Evolutionary conservation across 2,888 invertebrate species (phyloP), one percentile per base, ranked within the genome.

Genomic region (Caenorhabditis sulstoni): DNA sequence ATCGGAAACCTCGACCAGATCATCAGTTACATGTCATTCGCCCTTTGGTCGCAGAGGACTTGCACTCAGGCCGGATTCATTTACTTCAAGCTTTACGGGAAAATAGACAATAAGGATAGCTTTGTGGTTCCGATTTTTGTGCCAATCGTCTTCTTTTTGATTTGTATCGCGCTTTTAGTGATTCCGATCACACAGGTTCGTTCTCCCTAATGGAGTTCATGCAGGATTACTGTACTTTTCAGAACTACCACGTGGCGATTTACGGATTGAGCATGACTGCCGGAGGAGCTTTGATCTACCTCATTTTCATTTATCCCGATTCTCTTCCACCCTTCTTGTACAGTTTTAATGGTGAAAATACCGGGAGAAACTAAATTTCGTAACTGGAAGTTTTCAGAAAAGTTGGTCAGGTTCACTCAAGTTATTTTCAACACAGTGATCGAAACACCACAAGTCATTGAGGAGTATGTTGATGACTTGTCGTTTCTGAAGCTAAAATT

Each of bases 1-100:
- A 79, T 88, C 16, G 87, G 88, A 22, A 81, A 87, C 44, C 70
- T 88, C 12, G 87, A 88, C 53, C 78, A 86, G 20, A 81, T 88
- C 20, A 87, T 88, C 65, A 83, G 81, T 35, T 88, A 88, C 71
- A 86, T 87, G 86, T 83, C 85, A 8, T 88, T 85, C 55, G 86
- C 88, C 0, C 62, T 87, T 11, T 85, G 86, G 84, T 67, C 86
- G 44, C 86, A 88, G 53, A 67, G 87, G 49, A 77, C 82, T 7
- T 78, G 81, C 55, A 84, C 84, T 1, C 73, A 84, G 59, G 73
- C 65, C n/a, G 83, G 81, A 18, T 83, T 83, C 55, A 81, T 83
- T 45, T 83, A 81, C 66, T 81, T 73, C 70, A 83, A 83, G 35
- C 58, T 68, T 7, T 62, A 53, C 8, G 83, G 81, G 1, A 49